Base-by-base conservation (phyloP, 1,140 invertebrate species). In the Caerostris extrusa region DNA sequence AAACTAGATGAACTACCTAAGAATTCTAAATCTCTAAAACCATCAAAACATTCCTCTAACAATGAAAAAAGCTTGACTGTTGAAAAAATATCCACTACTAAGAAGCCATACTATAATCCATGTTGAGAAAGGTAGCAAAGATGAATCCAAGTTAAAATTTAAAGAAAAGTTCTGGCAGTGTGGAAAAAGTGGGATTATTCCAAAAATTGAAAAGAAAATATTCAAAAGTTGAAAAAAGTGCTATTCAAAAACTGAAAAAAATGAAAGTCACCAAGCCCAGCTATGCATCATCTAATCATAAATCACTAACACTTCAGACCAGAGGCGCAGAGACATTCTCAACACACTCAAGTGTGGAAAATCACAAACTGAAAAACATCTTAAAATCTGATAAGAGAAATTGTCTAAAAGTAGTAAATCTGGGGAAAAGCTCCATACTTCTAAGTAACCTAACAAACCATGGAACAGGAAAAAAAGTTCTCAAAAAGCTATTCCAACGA, bases 101-200 rank as follows among this genome's bases (percentile, higher is more conserved):
- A 93, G 58, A 86, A 87, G 5, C 86, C 83, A 34, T 34, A 64
- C n/a, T 88, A 56, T 67, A 64, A 83, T 34, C 10, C 91, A 87
- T 87, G 34, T 82, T 81, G 55, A 50, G 64, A 57, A 82, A 60
- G 71, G 61, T 57, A 57, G 19, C n/a, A 91, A 19, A 34, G n/a
- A 57, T 10, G 58, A 57, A 60, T 14, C 69, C 10, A 93, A 93
- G 55, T 89, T 82, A 93, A 92, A 92, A 86, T 86, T 86, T 61
- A 82, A 57, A n/a, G n/a, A 92, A 93, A 64, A 64, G 69, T 64
- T 60, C 53, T 7, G n/a, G 19, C 3, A 53, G 2, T 67, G 14
- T 17, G 19, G 34, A 7, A 58, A 5, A 87, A 87, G 34, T 34
- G 10, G 5, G 19, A 34, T 34, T 77, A 53, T 53, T 53, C 34